Evolutionary conservation across 2,113 vertebrate genomes (phyloP).

Genomic region (Crotalus helleri): DNA sequence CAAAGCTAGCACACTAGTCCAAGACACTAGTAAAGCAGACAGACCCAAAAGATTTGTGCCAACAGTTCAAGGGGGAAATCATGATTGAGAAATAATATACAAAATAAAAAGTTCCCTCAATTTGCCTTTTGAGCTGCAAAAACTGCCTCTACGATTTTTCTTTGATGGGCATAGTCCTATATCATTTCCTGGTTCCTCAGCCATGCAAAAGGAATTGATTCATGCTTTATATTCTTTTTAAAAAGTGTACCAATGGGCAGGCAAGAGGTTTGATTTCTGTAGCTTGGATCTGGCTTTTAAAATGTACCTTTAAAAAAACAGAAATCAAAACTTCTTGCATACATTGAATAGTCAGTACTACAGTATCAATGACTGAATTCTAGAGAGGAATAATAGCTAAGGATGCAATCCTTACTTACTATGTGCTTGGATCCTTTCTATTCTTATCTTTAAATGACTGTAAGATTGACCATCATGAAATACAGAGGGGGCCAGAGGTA

Average conservation of each 20-base stretch:
- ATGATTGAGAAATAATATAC: background rate
- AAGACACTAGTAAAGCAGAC: conserved; percentile 11
- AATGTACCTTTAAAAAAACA: background rate
- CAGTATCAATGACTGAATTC: background rate
- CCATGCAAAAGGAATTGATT: background rate
- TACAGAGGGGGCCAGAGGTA: background rate
- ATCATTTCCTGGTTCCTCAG: background rate
- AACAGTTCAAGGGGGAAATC: background rate
- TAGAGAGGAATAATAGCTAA: background rate
- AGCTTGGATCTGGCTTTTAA: background rate
- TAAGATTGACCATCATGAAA: background rate
- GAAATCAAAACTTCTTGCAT: background rate
- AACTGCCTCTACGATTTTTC: background rate
- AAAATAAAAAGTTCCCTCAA: background rate
- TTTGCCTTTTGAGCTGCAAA: background rate
- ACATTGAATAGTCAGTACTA: background rate
- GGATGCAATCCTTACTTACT: background rate
- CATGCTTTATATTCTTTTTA: background rate
- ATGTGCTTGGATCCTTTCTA: no score
- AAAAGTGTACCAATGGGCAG: background rate
- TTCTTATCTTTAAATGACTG: background rate
- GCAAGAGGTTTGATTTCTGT: background rate
- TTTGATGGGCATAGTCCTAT: background rate
- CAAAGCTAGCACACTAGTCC: background rate
- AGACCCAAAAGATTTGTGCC: background rate